Evolutionary conservation across 2,797 vertebrate genomes (phyloP), one percentile per base, ranked within the genome.

Genomic region (Adelosebastes latens): DNA sequence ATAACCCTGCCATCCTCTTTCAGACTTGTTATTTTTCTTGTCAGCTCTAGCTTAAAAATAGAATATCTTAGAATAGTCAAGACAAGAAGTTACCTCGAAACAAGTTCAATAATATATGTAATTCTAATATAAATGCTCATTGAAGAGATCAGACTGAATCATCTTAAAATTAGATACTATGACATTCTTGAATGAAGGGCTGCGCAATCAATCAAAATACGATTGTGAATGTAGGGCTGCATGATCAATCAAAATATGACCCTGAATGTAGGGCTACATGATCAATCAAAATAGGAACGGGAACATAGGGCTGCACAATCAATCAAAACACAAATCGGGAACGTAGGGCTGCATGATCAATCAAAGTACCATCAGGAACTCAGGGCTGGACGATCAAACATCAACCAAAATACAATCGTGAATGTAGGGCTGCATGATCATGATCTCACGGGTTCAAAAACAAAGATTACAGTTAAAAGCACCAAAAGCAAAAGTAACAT

Each of bases 211-310:
- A 42, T 3, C 39, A 16, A 42, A 42, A 42, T 42, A 42, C 6
- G 6, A 42, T 16, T 7, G 39, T 29, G 14, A 58, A 59, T 18
- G 56, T 7, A 16, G 56, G 55, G 60, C 1, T 34, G 20, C 20
- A 0, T 13, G 6, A 36, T 22, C 18, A 36, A 62, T 36, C 31
- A n/a, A 62, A 62, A n/a, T 13, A 22, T 1, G 13, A 64, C 9
- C 4, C 3, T 1, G 16, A 46, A 16, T 16, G 13, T 3, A 16
- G 39, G 13, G 5, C 0, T 42, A 1, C 5, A 0, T 16, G 13
- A 42, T 42, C 39, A 39, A 14, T 39, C 31, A 31, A 31, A 7
- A 31, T 31, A 31, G 1, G 31, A 31, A 1, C 31, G 1, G 6
- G 31, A 31, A 31, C 7, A 6, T 31, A 31, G 31, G 31, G 31